phyloP scores from a whole-genome alignment of 2,888 invertebrate species.

The Cancer borealis region DNA sequence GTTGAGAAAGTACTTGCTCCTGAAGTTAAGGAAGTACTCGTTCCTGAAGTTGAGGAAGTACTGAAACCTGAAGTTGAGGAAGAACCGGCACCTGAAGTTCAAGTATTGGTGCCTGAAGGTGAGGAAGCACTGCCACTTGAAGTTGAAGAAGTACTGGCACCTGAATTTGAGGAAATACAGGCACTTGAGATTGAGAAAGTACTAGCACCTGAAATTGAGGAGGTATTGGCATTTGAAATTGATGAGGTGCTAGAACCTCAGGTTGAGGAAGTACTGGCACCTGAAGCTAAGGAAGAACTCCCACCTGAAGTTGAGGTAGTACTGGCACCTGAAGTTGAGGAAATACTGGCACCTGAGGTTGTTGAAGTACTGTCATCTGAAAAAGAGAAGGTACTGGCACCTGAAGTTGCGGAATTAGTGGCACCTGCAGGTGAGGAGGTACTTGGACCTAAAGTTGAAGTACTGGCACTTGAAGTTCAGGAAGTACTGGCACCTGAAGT shows the following conservation, averaged over 20 bases:
- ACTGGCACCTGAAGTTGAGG: neutral
- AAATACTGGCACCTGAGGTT: neutral
- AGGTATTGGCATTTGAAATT: too few relatives aligned
- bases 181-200: too few relatives aligned
- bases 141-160: neutral
- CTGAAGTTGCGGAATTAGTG: neutral
- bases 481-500: neutral
- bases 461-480: too few relatives aligned
- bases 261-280: neutral
- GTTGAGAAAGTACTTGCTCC: neutral
- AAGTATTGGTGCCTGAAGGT: neutral
- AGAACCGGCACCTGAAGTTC: neutral
- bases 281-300: neutral
- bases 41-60: neutral
- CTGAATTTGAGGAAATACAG: neutral
- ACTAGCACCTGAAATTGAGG: too few relatives aligned
- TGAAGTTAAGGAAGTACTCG: neutral
- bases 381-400: neutral
- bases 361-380: neutral
- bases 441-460: neutral
- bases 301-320: too few relatives aligned
- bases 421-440: neutral
- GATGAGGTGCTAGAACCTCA: too few relatives aligned
- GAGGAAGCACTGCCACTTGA: neutral
- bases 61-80: neutral